Conservation (phyloP, 2,888 invertebrate species). For the Drosophila helvetica region DNA sequence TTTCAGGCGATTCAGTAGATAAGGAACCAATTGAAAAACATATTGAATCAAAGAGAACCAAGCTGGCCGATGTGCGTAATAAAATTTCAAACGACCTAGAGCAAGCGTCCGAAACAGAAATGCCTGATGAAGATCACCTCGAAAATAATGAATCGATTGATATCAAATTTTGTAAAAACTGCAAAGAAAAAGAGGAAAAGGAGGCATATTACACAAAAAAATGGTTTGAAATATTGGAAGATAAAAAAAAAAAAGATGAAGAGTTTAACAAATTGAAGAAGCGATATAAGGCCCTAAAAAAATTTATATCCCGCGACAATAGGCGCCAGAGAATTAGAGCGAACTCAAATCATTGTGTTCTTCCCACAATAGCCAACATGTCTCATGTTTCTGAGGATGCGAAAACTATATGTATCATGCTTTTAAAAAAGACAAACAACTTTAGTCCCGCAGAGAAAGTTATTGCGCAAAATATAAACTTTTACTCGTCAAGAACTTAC, state of each 20-base stretch:
- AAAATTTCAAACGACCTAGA: background rate
- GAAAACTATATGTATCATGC: background rate
- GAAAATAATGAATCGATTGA: background rate
- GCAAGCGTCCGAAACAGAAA: background rate
- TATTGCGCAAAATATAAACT: slow-evolving; percentile 40
- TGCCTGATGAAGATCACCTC: background rate
- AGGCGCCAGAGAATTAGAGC: too few species aligned
- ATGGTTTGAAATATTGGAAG: background rate
- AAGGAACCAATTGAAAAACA: background rate
- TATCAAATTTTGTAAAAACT: background rate
- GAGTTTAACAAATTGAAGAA: background rate
- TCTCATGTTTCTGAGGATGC: background rate
- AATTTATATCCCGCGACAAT: background rate
- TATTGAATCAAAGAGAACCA: background rate
- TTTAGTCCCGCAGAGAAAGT: slow-evolving; percentile 47
- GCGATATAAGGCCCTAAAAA: background rate
- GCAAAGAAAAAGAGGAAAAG: background rate
- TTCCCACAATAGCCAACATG: background rate
- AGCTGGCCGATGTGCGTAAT: background rate
- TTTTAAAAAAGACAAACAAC: background rate
- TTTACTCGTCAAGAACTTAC: too few species aligned
- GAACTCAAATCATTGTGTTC: background rate
- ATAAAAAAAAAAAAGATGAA: background rate
- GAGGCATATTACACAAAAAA: background rate
- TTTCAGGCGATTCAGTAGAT: background rate